Evolutionary conservation across 2,888 invertebrate genomes (phyloP).

Genomic region (Horisme vitalbata): DNA sequence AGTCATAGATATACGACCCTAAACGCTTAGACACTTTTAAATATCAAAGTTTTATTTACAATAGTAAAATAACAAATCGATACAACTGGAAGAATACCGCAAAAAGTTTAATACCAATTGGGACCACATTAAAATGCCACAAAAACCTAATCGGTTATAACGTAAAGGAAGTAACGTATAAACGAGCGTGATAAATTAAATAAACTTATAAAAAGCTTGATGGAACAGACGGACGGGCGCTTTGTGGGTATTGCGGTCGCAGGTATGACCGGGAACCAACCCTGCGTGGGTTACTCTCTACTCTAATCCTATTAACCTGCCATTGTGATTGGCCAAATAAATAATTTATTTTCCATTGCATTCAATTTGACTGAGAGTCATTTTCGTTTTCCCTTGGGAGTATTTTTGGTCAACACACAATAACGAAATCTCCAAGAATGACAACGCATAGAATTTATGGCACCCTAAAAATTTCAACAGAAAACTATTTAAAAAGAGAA

Average conservation of each 20-base stretch:
- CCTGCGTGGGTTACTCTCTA: conserved; percentile 71
- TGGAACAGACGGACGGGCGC: conserved; percentile 58
- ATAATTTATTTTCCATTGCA: conserved; percentile 72
- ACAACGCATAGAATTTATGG: too few relatives aligned
- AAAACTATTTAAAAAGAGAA: too few relatives aligned
- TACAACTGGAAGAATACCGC: conserved; percentile 51
- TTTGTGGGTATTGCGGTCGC: conserved; percentile 67
- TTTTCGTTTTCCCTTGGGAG: conserved; percentile 18
- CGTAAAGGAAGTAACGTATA: conserved; percentile 75
- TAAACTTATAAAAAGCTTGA: conserved; percentile 75
- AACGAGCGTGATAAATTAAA: conserved; percentile 80
- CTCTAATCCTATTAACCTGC: conserved; percentile 73
- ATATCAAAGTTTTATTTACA: conserved; percentile 14
- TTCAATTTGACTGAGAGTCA: conserved; percentile 45
- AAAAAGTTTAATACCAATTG: conserved; percentile 62
- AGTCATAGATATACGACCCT: conserved; percentile 33
- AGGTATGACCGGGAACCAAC: conserved; percentile 62
- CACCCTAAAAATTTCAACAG: too few relatives aligned
- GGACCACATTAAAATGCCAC: conserved; percentile 59
- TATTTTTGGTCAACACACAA: neutral
- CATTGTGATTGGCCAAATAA: conserved; percentile 71
- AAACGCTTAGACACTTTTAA: conserved; percentile 20
- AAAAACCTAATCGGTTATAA: conserved; percentile 77
- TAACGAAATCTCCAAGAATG: too few relatives aligned
- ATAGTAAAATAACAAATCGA: conserved; percentile 43